Evolutionary conservation across 1,140 invertebrate species (phyloP), one percentile per base, ranked within the genome.

Genomic region (Sycophaga agraensis): DNA sequence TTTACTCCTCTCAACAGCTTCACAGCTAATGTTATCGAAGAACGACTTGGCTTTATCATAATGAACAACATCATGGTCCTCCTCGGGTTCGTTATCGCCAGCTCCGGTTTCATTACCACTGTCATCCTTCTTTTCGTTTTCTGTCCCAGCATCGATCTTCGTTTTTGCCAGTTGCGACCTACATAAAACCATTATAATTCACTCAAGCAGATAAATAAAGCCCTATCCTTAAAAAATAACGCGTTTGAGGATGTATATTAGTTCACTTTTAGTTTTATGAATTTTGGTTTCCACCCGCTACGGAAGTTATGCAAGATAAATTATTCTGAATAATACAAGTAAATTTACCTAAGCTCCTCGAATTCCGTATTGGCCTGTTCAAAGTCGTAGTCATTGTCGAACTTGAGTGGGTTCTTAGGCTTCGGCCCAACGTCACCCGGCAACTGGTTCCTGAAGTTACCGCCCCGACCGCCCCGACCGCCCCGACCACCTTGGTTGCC

Each of bases 1-100:
- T 83, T 90, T 90, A 77, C 85, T 88, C 81, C 92, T 89, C 77
- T 99, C 96, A 35, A 96, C 89, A 66, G 97, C 93, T 79, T 99
- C 97, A 82, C 97, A 99, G 66, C 94, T 97, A 69, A 99, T 99
- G 71, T 92, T 96, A 80, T 99, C 97, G 82, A 99, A 99, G 87
- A 99, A 99, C 46, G 96, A 98, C 79, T 97, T 97, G 62, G 87
- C 87, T 82, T 97, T 98, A 78, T 99, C 93, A 78, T 99, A 99
- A 76, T 87, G 88, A 17, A 85, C 83, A 51, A 88, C 85, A 66
- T 84, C 84, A n/a, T 84, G 79, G 39, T 91, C 89, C 45, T 93
- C 91, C 63, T 93, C 89, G 3, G 85, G 85, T 71, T 91, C 89
- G 43, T 86, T 84, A 71, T 91, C 90, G 9, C 89, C 89, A 54